A percentile compares a stretch with the other conserved stretches of the same genome.
Evolutionary conservation across 92 coral and sea anemone species (phyloP).

Genomic region (Zoanthus gigantus): DNA sequence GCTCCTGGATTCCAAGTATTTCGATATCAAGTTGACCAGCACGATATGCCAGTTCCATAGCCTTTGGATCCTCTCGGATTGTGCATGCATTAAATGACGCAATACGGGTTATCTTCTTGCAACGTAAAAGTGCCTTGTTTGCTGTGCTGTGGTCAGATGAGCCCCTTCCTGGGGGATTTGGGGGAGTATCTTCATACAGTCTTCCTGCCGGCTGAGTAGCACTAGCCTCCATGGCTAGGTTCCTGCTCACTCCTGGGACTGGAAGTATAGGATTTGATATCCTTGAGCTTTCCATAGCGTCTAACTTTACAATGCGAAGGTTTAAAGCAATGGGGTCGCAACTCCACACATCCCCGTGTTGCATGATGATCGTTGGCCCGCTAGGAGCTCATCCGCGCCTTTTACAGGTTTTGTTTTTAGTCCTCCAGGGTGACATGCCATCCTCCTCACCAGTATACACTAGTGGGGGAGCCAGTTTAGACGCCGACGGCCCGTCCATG

Average conservation of each 20-base stretch:
- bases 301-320: conserved; percentile 2
- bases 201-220: conserved; percentile 6
- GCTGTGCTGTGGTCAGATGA: not conserved
- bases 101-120: not conserved
- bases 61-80: conserved; percentile 18
- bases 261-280: conserved; percentile 26
- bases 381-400: not conserved
- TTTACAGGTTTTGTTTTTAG: no score
- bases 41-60: conserved; percentile 8
- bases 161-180: conserved; percentile 19
- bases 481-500: not conserved
- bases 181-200: conserved; percentile 7
- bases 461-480: not conserved
- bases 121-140: conserved; percentile 22
- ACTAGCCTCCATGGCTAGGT: conserved; percentile 1
- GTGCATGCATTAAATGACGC: conserved; percentile 21
- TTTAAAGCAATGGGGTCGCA: not conserved
- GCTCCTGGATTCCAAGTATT: conserved; percentile 16
- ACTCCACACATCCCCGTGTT: not conserved
- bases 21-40: not conserved
- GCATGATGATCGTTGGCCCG: not conserved
- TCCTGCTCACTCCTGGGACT: conserved; percentile 24
- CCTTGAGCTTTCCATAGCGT: conserved; percentile 1
- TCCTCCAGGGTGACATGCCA: not conserved
- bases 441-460: not conserved